These are phyloP conservation scores for Diabrotica undecimpunctata DNA, from an alignment of 1,140 invertebrate species.

Conservation along the genomic window DNA sequence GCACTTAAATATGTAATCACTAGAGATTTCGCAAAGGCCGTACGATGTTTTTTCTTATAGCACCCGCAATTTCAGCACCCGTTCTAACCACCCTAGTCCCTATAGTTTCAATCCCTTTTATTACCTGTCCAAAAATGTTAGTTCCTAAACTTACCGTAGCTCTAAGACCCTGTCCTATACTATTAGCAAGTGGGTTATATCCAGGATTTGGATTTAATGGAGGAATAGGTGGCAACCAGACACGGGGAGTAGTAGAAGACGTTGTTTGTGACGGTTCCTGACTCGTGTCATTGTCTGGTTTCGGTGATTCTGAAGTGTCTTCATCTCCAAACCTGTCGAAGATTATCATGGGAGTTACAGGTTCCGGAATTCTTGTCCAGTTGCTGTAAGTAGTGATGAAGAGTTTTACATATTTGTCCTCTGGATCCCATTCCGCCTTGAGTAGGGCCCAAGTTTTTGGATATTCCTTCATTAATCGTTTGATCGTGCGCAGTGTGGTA, in stretches of 20 bases:
- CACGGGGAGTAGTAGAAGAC: neutral
- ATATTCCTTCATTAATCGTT: constrained; percentile 55
- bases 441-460: constrained; percentile 57
- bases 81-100: constrained; percentile 39
- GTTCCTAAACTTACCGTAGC: constrained; percentile 32
- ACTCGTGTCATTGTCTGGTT: constrained; percentile 10
- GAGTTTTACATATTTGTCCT: constrained; percentile 52
- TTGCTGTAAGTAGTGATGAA: constrained; percentile 36
- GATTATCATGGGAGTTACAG: constrained; percentile 12
- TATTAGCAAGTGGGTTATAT: constrained; percentile 21
- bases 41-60: constrained; percentile 31
- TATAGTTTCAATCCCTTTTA: constrained; percentile 32
- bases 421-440: constrained; percentile 56
- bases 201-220: neutral
- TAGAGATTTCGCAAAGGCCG: neutral
- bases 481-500: constrained; percentile 53
- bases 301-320: constrained; percentile 9
- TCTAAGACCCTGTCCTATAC: constrained; percentile 10
- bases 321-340: constrained; percentile 24
- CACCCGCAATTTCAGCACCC: constrained; percentile 40
- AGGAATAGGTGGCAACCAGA: no score
- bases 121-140: constrained; percentile 35
- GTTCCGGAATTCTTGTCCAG: neutral
- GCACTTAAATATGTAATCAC: no score
- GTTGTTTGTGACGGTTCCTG: neutral